Conservation (phyloP, 2,888 invertebrate genomes). For the Erebia palarica region DNA sequence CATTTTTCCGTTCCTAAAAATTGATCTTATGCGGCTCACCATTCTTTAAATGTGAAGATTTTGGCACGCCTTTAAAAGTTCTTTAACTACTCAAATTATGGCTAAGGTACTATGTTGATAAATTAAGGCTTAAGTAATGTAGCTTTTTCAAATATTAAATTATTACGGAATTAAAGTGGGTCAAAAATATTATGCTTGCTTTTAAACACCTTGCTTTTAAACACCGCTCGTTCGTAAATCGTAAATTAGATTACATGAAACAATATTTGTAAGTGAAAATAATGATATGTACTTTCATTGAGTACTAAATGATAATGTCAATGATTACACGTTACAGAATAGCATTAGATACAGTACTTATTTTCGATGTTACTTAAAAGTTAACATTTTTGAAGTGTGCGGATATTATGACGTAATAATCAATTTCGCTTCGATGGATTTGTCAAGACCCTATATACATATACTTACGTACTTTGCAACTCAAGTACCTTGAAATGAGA, state of each 20-base stretch:
- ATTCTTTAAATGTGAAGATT: not conserved
- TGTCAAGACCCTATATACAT: not conserved
- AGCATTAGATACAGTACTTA: not conserved
- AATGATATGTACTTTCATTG: too few species aligned
- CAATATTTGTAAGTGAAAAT: too few species aligned
- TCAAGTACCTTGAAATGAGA: constrained; percentile 37
- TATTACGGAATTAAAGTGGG: not conserved
- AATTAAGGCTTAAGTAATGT: not conserved
- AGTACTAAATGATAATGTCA: too few species aligned
- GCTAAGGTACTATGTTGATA: not conserved
- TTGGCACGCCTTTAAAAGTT: not conserved
- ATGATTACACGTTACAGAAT: too few species aligned
- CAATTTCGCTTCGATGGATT: constrained; percentile 9
- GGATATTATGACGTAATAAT: constrained; percentile 5
- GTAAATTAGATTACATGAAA: too few species aligned
- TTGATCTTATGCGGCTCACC: not conserved
- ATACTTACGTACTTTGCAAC: not conserved
- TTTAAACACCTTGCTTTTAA: not conserved
- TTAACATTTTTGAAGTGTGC: not conserved
- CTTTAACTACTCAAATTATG: not conserved
- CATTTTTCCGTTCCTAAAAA: too few species aligned
- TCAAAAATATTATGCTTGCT: not conserved
- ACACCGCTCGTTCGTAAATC: too few species aligned
- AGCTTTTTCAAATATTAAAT: not conserved
- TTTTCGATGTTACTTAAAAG: not conserved